Percentiles rank a stretch among this genome's conserved stretches.
These are phyloP conservation scores for Scomberomorus guttatus DNA, from an alignment of 2,797 vertebrate genomes.

Conservation along the genomic window DNA sequence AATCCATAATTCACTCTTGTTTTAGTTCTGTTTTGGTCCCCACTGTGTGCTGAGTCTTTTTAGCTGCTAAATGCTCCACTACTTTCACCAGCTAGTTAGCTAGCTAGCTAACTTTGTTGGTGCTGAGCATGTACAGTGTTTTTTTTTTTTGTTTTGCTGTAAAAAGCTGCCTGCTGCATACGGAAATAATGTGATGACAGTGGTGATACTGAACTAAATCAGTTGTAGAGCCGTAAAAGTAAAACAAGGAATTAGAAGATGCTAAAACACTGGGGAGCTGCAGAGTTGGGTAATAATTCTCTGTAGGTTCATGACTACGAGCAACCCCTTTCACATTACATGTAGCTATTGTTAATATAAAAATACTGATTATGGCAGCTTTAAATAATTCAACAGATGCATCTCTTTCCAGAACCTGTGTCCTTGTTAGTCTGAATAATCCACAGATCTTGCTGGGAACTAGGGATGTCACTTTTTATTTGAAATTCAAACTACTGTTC, in stretches of 20 bases:
- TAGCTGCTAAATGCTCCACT: conserved; percentile 7
- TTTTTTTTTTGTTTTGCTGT: not conserved
- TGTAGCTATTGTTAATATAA: not conserved
- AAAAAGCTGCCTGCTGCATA: conserved; percentile 24
- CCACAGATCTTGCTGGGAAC: not conserved
- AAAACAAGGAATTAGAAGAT: not conserved
- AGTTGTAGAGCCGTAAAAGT: not conserved
- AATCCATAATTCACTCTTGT: no score
- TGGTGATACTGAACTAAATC: conserved; percentile 17
- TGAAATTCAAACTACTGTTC: not conserved
- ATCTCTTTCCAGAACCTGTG: not conserved
- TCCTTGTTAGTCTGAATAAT: conserved; percentile 1
- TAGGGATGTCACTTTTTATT: not conserved
- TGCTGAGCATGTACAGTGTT: not conserved
- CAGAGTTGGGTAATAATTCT: not conserved
- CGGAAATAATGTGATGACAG: conserved; percentile 1
- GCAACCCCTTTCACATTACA: not conserved
- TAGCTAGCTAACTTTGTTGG: conserved; percentile 2
- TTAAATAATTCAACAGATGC: conserved; percentile 5
- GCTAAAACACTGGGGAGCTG: not conserved
- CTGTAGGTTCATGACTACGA: not conserved
- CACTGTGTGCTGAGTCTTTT: not conserved
- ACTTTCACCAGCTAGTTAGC: not conserved
- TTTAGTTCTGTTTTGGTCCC: no score
- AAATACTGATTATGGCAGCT: not conserved